A percentile compares a stretch with the other conserved stretches of the same genome.
phyloP scores from a whole-genome alignment of 2,888 invertebrate species.

The Trissoscelio sp. region DNA sequence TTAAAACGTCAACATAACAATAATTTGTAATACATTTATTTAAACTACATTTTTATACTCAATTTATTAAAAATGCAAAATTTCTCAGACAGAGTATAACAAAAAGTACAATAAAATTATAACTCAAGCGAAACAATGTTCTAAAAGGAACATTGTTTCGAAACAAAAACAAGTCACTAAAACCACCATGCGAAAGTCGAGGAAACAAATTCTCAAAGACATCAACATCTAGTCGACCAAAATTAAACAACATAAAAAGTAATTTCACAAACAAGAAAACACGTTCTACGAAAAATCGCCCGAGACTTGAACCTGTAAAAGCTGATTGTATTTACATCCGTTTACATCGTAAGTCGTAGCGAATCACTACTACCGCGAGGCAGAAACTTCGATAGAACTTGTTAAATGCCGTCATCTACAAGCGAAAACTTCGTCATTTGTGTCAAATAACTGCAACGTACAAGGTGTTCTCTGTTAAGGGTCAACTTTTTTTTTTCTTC shows the following conservation, averaged over 20 bases:
- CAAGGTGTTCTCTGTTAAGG: background rate
- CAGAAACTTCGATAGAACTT: slow-evolving; percentile 26
- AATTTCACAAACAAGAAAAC: slow-evolving; percentile 19
- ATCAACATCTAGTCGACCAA: background rate
- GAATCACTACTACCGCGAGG: background rate
- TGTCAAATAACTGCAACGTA: slow-evolving; percentile 17
- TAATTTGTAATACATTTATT: too few relatives aligned
- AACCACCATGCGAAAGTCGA: slow-evolving; percentile 9
- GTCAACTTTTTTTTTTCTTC: background rate
- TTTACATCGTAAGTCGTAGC: slow-evolving; percentile 21
- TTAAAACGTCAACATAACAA: too few relatives aligned
- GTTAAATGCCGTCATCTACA: slow-evolving; percentile 21
- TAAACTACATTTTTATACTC: too few relatives aligned
- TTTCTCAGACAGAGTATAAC: too few relatives aligned
- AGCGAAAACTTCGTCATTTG: slow-evolving; percentile 24
- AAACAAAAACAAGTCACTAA: slow-evolving; percentile 1
- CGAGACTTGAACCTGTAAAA: slow-evolving; percentile 4
- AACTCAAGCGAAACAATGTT: too few relatives aligned
- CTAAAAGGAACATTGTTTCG: too few relatives aligned
- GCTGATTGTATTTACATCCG: slow-evolving; percentile 21
- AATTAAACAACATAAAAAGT: slow-evolving; percentile 32
- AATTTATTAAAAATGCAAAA: too few relatives aligned
- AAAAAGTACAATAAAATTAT: too few relatives aligned
- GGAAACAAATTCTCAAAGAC: slow-evolving; percentile 23
- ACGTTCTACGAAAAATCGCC: background rate